Evolutionary conservation across 2,888 invertebrate species (phyloP), one percentile per base, ranked within the genome.

Genomic region (Apotomis betuletana): DNA sequence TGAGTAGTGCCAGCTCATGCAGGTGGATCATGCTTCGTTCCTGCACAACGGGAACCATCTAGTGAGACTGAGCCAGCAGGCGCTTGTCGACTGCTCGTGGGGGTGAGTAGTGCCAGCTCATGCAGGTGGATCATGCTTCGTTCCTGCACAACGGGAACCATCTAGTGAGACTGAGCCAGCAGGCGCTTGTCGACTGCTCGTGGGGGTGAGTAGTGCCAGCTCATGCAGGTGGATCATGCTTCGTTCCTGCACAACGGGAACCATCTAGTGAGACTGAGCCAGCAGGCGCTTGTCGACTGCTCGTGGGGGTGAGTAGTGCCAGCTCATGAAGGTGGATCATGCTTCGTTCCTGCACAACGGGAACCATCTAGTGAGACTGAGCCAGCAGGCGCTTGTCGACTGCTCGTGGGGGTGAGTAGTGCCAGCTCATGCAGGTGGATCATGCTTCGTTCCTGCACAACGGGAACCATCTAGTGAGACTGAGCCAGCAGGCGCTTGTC

Each of bases 81-180:
- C 98, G 36, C 94, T 99, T 67, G 95, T 99, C 71, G 99, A 99
- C 92, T 99, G 99, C 86, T 98, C 98, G 0, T 99, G 99, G 99
- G 97, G 97, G 86, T 95, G 79, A 87, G 87, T 61, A 0, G 3
- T 27, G 27, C 27, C 27, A 27, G 2, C 27, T 15, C 15, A 15
- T 15, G 15, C 15, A 15, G 15, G 15, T 15, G 15, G 15, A 15
- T 15, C 15, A 15, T 15, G 15, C 15, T 15, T 15, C 15, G 83
- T 99, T 97, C 90, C 89, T 98, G 52, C 96, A 96, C 83, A 96
- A 96, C 78, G 96, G 97, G 0, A 96, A 96, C 0, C 95, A 96
- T 77, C 94, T 98, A 49, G 95, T 97, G 9, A 92, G 97, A 38
- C 94, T 99, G 58, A 98, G 98, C 5, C 98, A 98, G 83, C 99